Evolutionary conservation across 1,140 invertebrate species (phyloP).

Genomic region (Paraescarpia echinospica): DNA sequence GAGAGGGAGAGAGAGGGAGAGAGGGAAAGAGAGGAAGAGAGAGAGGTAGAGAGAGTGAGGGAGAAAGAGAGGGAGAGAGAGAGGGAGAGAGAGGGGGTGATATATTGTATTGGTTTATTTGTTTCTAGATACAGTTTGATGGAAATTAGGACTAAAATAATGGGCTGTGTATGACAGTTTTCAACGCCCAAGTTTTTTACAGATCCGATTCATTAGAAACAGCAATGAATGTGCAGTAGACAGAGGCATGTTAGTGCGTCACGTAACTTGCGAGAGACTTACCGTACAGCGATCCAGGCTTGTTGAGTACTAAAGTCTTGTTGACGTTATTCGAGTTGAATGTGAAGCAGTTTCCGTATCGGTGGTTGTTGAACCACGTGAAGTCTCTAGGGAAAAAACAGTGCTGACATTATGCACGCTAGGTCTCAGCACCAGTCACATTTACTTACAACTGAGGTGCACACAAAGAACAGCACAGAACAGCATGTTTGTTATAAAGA

Average conservation of each 20-base stretch:
- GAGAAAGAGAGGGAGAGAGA: too few species aligned
- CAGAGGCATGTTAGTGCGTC: neutral
- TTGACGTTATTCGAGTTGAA: constrained; percentile 30
- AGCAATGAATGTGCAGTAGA: too few species aligned
- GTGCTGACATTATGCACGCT: neutral
- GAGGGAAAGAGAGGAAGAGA: too few species aligned
- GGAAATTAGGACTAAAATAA: too few species aligned
- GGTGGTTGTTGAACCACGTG: constrained; percentile 23
- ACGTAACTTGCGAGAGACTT: neutral
- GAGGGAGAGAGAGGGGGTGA: too few species aligned
- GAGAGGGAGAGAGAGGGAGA: too few species aligned
- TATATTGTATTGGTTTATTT: too few species aligned
- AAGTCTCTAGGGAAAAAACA: constrained; percentile 15
- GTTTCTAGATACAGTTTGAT: too few species aligned
- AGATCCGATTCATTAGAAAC: neutral
- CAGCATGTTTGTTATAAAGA: neutral
- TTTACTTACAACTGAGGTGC: neutral
- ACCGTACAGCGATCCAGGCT: constrained; percentile 1
- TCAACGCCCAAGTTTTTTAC: too few species aligned
- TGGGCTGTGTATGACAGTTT: too few species aligned
- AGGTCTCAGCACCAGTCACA: neutral
- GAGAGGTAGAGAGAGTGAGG: too few species aligned
- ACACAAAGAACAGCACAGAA: neutral
- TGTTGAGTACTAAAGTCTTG: neutral
- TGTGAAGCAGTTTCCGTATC: constrained; percentile 42